Base-by-base conservation (phyloP, 2,888 invertebrate genomes). In the Drosophila paranaensis region DNA sequence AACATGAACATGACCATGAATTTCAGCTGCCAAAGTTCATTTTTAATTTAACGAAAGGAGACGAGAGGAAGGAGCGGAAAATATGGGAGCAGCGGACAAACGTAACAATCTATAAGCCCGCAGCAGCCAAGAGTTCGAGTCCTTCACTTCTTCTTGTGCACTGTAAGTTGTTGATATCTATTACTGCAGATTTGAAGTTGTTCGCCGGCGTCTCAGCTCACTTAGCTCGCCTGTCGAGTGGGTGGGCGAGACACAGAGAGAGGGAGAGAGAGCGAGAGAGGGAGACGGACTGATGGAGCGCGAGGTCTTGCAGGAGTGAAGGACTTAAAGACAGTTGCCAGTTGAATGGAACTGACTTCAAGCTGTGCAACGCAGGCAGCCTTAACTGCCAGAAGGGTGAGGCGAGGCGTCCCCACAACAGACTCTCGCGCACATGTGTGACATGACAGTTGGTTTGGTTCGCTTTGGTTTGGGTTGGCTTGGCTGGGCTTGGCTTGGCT, bases 121-220 rank as follows among this genome's bases (percentile, higher is more conserved):
- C 61, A 53, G 63, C 57, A 50, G 46, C 53, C 61, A 57, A 51
- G 48, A 51, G 45, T 55, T 42, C 55, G 50, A 40, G 16, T 76
- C 45, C 53, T 61, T 42, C 66, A 27, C 62, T 25, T 25, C 62
- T 25, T 25, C 40, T 66, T 55, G 56, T 60, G 58, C 71, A 54
- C 66, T 74, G 79, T 82, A 86, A 88, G 84, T 85, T 88, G 89
- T 88, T 86, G 89, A 86, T 86, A 86, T 86, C 85, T 89, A 86
- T 86, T 86, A 86, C 89, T 75, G 71, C 74, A 84, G 88, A 89
- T 89, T 89, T 87, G 79, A 81, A 87, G 85, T 78, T 81, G 77
- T 87, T 81, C 73, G 79, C 77, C 83, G 70, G 65, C 80, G 80
- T 79, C 88, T 79, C 82, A 83, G 77, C 87, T 86, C 81, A 86